These are phyloP conservation scores for Idaea straminata DNA, from an alignment of 2,888 invertebrate genomes.

Conservation along the genomic window DNA sequence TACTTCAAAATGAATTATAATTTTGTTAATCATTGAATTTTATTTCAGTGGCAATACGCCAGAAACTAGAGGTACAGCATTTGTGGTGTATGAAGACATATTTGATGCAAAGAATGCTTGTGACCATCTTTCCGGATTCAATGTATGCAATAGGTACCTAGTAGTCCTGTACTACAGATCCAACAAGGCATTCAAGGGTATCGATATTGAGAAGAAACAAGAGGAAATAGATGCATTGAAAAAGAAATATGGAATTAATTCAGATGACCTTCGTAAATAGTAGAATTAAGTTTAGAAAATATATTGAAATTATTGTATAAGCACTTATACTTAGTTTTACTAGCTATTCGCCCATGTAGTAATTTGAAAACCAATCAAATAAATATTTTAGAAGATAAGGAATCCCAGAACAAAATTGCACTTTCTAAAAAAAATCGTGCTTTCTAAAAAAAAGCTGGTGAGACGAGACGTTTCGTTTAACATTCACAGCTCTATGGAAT, in stretches of 20 bases:
- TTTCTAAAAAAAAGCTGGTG: no score
- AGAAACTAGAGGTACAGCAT: slow-evolving; percentile 98
- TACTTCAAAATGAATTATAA: neutral
- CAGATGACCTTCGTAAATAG: slow-evolving; percentile 75
- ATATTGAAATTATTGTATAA: slow-evolving; percentile 76
- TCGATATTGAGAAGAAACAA: slow-evolving; percentile 96
- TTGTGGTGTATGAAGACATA: slow-evolving; percentile 99
- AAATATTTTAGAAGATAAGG: no score
- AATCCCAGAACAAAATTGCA: no score
- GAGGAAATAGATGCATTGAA: slow-evolving; percentile 97
- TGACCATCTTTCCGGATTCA: slow-evolving; percentile 99
- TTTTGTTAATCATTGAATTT: slow-evolving; percentile 2
- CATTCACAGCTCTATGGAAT: no score
- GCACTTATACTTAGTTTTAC: slow-evolving; percentile 38
- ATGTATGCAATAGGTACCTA: slow-evolving; percentile 98
- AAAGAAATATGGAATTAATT: slow-evolving; percentile 92
- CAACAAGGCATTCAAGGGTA: slow-evolving; percentile 96
- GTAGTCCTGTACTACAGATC: slow-evolving; percentile 99
- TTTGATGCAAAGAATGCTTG: slow-evolving; percentile 99
- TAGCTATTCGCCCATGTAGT: neutral
- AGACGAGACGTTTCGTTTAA: no score
- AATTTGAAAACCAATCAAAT: neutral
- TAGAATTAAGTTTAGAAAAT: slow-evolving; percentile 78
- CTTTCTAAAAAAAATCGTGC: no score
- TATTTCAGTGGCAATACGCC: slow-evolving; percentile 94